Evolutionary conservation across 2,888 invertebrate genomes (phyloP).

Genomic region (Lithophane leautieri): DNA sequence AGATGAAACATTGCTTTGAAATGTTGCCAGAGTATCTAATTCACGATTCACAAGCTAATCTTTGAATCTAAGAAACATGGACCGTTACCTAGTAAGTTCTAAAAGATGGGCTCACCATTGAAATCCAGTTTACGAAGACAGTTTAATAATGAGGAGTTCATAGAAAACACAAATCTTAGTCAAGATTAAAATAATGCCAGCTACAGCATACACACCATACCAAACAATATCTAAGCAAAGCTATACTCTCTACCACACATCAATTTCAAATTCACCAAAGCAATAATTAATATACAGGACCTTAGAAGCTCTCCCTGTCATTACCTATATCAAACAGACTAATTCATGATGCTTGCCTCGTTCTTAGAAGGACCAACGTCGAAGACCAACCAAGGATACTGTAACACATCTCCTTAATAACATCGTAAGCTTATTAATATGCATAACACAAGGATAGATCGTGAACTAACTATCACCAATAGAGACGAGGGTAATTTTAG

Average conservation of each 20-base stretch:
- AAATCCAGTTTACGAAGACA: conserved; percentile 7
- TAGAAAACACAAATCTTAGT: neutral
- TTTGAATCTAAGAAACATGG: conserved; percentile 49
- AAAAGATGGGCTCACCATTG: neutral
- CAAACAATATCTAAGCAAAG: neutral
- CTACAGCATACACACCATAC: neutral
- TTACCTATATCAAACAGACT: conserved; percentile 54
- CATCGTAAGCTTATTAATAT: conserved; percentile 84
- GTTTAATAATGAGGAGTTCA: neutral
- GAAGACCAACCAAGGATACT: conserved; percentile 52
- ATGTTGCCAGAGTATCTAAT: conserved; percentile 37
- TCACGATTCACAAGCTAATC: conserved; percentile 36
- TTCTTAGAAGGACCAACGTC: conserved; percentile 65
- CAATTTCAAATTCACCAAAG: conserved; percentile 34
- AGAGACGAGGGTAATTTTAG: conserved; percentile 81
- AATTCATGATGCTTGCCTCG: conserved; percentile 67
- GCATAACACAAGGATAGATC: conserved; percentile 83
- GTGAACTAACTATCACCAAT: conserved; percentile 82
- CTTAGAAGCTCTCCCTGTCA: conserved; percentile 25
- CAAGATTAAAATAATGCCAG: neutral
- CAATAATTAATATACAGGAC: conserved; percentile 43
- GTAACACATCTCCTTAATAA: conserved; percentile 79
- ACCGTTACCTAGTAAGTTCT: neutral
- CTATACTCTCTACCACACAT: conserved; percentile 7
- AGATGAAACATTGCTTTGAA: conserved; percentile 44